phyloP scores from a whole-genome alignment of 2,797 vertebrate genomes.

The Sebastes hubbsi region DNA sequence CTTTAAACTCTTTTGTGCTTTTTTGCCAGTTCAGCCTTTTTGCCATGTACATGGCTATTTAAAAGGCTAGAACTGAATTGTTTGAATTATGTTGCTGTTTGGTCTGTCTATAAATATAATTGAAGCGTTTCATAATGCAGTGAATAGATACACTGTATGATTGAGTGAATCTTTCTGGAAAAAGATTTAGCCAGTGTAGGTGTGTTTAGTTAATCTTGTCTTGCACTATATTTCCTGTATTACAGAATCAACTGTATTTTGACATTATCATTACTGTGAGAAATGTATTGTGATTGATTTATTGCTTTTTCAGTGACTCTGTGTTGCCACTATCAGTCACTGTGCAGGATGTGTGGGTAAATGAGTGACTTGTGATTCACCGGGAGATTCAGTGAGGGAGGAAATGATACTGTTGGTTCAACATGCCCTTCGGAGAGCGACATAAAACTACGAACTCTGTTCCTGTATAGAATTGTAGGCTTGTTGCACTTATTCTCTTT shows the following conservation, averaged over 20 bases:
- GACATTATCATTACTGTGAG: not conserved
- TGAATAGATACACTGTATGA: too few species aligned
- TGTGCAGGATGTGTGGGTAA: not conserved
- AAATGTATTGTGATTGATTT: not conserved
- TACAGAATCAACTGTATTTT: not conserved
- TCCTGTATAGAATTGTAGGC: not conserved
- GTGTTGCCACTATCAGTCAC: not conserved
- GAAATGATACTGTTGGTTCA: not conserved
- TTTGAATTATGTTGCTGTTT: too few species aligned
- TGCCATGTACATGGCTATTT: not conserved
- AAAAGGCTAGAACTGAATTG: not conserved
- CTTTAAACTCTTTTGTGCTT: not conserved
- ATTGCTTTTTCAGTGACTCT: not conserved
- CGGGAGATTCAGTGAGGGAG: too few species aligned
- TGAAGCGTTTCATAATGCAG: not conserved
- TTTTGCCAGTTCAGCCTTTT: constrained; percentile 3
- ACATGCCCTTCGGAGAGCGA: not conserved
- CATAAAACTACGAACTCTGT: too few species aligned
- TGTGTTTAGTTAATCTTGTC: not conserved
- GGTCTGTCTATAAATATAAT: not conserved
- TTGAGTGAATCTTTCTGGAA: not conserved
- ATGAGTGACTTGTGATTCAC: not conserved
- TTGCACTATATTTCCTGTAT: not conserved
- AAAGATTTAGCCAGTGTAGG: not conserved
- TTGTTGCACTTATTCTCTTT: not conserved